Conservation (phyloP, 2,113 vertebrate genomes). For the Oreotrochilus melanogaster region DNA sequence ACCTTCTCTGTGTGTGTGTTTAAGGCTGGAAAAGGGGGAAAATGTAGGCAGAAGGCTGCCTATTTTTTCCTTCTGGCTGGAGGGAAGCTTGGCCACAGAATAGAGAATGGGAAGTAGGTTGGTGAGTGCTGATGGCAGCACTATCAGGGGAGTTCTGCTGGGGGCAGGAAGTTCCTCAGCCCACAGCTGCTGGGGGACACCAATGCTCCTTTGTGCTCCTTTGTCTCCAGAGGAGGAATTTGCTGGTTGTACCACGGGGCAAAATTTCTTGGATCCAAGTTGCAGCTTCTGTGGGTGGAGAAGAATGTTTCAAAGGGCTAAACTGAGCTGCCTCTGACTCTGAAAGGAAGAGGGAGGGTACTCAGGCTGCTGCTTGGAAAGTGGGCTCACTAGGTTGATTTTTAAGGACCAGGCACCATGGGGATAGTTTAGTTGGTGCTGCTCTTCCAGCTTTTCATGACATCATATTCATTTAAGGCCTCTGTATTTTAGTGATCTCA, state of each 20-base stretch:
- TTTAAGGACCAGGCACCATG: background rate
- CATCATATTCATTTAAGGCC: background rate
- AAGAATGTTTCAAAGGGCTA: constrained; percentile 19
- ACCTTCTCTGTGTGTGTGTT: background rate
- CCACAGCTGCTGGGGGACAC: background rate
- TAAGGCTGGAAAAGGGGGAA: background rate
- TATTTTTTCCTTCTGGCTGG: background rate
- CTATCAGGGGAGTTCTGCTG: background rate
- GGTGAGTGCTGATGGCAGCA: background rate
- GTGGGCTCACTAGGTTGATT: background rate
- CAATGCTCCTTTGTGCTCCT: constrained; percentile 22
- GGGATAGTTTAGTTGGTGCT: background rate
- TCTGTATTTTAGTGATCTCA: background rate
- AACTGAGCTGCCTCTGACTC: background rate
- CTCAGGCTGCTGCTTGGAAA: background rate
- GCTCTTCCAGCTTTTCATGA: background rate
- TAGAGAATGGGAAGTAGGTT: background rate
- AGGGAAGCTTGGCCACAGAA: background rate
- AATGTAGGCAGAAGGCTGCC: background rate
- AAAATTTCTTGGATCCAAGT: background rate
- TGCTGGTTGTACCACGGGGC: constrained; percentile 3
- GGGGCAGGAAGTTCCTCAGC: constrained; percentile 14
- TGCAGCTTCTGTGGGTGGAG: constrained; percentile 28
- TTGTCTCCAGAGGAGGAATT: constrained; percentile 39
- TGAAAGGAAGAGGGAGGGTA: background rate